These are phyloP conservation scores for Deroptyus accipitrinus DNA, from an alignment of 2,113 vertebrate genomes.

Conservation along the genomic window DNA sequence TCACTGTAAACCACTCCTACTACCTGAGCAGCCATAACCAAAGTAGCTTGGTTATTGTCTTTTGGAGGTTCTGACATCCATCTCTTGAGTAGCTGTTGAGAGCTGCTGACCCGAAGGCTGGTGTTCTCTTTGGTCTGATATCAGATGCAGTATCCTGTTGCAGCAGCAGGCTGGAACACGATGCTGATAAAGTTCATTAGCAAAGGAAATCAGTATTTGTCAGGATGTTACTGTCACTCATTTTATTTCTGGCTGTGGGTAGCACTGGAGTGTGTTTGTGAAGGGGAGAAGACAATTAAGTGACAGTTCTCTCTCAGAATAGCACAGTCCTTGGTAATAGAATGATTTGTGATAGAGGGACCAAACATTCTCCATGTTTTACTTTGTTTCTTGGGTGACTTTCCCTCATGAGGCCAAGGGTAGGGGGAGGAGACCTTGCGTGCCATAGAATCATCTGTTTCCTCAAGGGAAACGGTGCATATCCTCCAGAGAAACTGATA, in stretches of 20 bases:
- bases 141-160: not conserved
- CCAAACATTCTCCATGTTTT: not conserved
- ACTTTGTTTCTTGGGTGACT: not conserved
- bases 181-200: not conserved
- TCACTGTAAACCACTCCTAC: not conserved
- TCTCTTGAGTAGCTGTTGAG: not conserved
- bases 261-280: not conserved
- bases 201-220: not conserved
- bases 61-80: not conserved
- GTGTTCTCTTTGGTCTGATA: not conserved
- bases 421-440: not conserved
- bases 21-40: not conserved
- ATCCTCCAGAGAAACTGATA: not conserved
- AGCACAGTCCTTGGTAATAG: not conserved
- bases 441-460: not conserved
- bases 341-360: slow-evolving; percentile 1
- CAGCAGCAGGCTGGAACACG: not conserved
- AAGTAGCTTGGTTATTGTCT: not conserved
- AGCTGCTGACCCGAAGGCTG: not conserved
- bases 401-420: not conserved
- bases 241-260: not conserved
- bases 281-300: not conserved
- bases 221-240: not conserved
- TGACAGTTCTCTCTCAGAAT: not conserved
- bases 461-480: slow-evolving; percentile 2